Evolutionary conservation across 2,888 invertebrate genomes (phyloP), one percentile per base, ranked within the genome.

Genomic region (Epicampocera succincta): DNA sequence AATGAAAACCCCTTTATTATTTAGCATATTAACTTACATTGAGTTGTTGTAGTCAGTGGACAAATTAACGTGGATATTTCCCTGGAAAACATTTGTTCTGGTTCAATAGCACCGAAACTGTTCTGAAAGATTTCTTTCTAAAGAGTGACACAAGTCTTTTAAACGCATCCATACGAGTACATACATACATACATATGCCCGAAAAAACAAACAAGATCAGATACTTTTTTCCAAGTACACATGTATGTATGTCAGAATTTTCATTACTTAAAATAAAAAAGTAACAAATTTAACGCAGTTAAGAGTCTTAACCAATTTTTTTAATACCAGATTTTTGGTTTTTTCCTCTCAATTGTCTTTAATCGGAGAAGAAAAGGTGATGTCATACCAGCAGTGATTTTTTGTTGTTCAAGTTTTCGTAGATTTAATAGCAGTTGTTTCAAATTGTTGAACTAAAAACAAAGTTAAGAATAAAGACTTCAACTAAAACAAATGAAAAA

Each of bases 321-420:
- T 38, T 63, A 52, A 46, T 42, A 68, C 29, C n/a, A 63, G 69
- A 77, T 63, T 56, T 52, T 33, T 58, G 52, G 3, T 68, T 5
- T 79, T 46, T 46, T 11, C 54, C 63, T 54, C 63, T 56, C 33
- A 66, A 42, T 75, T 76, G 68, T 76, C 69, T 83, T 69, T 72
- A 76, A 21, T 50, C 75, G 56, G 42, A 44, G 60, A 76, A 69
- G 68, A 71, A 52, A 73, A 46, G 65, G 61, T 83, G 83, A 83
- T 80, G 79, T 83, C 83, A 83, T 79, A 79, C 60, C 56, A 76
- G 15, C 65, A 54, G 65, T 42, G 65, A 74, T 71, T 78, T 82
- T 80, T 52, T 21, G 48, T n/a, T 48, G 3, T 75, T 82, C 50
- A 63, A 66, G 63, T 74, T 78, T 82, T 82, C 44, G 74, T 74